phyloP scores from a whole-genome alignment of 1,140 invertebrate species.

The Drosophila azteca region DNA sequence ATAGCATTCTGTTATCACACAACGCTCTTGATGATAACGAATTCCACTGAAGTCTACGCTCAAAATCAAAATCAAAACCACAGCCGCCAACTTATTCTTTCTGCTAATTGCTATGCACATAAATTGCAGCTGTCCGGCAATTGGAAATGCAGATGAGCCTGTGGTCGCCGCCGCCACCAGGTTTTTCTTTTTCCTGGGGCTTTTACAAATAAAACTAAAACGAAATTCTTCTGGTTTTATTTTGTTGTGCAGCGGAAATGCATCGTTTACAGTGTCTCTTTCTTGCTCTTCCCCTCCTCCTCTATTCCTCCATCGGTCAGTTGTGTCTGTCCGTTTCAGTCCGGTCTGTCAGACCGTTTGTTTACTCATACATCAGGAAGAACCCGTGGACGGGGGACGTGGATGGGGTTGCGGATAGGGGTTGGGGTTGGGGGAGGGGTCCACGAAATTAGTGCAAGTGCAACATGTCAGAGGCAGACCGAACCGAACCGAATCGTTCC shows the following conservation, averaged over 20 bases:
- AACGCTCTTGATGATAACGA: background rate
- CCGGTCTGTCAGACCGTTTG: slow-evolving; percentile 44
- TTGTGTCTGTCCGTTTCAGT: slow-evolving; percentile 28
- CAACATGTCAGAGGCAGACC: slow-evolving; percentile 51
- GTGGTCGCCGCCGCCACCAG: slow-evolving; percentile 41
- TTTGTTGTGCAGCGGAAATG: slow-evolving; percentile 66
- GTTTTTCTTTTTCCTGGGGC: slow-evolving; percentile 53
- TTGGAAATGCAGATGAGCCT: slow-evolving; percentile 78
- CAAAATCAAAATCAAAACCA: background rate
- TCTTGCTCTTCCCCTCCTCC: slow-evolving; percentile 12
- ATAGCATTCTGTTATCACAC: background rate
- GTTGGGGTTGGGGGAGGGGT: slow-evolving; percentile 2
- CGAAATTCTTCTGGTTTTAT: slow-evolving; percentile 45
- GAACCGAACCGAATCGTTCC: slow-evolving; percentile 21
- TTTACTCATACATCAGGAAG: slow-evolving; percentile 55
- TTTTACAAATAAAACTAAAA: slow-evolving; percentile 48
- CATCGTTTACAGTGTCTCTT: slow-evolving; percentile 59
- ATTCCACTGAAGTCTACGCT: background rate
- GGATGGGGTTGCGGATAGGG: too few relatives aligned
- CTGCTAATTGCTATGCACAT: slow-evolving; percentile 71
- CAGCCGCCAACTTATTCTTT: slow-evolving; percentile 48
- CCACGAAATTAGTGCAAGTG: slow-evolving; percentile 72
- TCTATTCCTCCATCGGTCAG: slow-evolving; percentile 38
- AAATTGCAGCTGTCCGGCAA: slow-evolving; percentile 68
- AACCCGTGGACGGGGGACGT: background rate